These are phyloP conservation scores for Edolisoma coerulescens DNA, from an alignment of 2,113 vertebrate genomes.

Conservation along the genomic window DNA sequence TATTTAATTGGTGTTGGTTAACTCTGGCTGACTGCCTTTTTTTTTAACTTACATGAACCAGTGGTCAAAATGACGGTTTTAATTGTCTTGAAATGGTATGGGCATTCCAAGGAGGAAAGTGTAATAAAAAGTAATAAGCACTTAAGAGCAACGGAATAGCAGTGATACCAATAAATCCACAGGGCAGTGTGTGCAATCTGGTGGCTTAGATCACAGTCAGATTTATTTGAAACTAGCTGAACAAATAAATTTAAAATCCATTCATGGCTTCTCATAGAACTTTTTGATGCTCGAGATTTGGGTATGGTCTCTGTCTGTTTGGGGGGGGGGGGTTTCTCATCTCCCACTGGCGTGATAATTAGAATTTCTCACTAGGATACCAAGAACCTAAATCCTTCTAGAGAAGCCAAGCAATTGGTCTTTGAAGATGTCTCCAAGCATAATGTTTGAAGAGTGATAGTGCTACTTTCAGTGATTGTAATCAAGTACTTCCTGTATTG, in stretches of 20 bases:
- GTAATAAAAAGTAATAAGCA: background rate
- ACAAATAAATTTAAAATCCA: background rate
- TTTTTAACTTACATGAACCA: background rate
- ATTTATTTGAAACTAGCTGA: background rate
- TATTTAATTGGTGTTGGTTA: background rate
- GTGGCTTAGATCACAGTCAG: background rate
- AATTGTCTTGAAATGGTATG: background rate
- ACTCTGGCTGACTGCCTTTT: background rate
- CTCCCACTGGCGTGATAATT: background rate
- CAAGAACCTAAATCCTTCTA: background rate
- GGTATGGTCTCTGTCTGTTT: background rate
- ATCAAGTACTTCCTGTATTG: background rate
- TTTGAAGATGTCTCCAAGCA: background rate
- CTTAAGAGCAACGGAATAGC: background rate
- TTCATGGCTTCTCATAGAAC: background rate
- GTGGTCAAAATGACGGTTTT: background rate
- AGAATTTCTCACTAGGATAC: background rate
- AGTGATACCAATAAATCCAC: background rate
- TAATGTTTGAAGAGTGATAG: background rate
- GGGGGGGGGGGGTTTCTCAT: fast-evolving
- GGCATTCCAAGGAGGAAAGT: background rate
- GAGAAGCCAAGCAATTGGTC: background rate
- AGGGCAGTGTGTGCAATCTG: fast-evolving
- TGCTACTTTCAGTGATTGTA: background rate
- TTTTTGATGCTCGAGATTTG: background rate